phyloP scores from a whole-genome alignment of 2,797 vertebrate genomes.

The Paratrypauchen microcephalus region DNA sequence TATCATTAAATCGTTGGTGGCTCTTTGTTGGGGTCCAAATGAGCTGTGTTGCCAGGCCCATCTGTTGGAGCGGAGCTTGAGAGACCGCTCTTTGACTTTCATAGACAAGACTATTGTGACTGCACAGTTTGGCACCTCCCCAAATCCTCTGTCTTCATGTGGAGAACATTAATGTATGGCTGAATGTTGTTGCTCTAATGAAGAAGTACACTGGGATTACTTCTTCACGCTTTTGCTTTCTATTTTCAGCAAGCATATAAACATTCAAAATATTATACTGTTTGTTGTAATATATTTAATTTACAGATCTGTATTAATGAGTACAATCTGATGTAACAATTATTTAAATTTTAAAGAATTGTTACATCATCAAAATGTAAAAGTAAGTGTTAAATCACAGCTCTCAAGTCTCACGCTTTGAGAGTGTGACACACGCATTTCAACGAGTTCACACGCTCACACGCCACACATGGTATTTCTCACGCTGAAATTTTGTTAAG shows the following conservation, averaged over 20 bases:
- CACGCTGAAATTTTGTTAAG: too few species aligned
- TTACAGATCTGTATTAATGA: neutral
- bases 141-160: slow-evolving; percentile 19
- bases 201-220: neutral
- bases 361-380: neutral
- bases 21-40: slow-evolving; percentile 75
- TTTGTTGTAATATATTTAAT: neutral
- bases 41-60: slow-evolving; percentile 65
- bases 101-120: slow-evolving; percentile 35
- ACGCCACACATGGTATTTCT: too few species aligned
- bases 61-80: slow-evolving; percentile 60
- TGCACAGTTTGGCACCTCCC: slow-evolving; percentile 29
- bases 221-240: neutral
- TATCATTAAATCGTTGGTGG: slow-evolving; percentile 72
- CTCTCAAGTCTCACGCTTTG: too few species aligned
- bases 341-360: neutral
- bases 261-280: neutral
- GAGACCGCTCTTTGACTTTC: slow-evolving; percentile 37
- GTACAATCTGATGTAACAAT: neutral
- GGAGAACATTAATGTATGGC: neutral
- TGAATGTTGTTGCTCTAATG: slow-evolving; percentile 1
- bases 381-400: too few species aligned
- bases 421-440: too few species aligned
- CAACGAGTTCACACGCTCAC: too few species aligned
- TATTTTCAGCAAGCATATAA: neutral